Evolutionary conservation across 1,140 invertebrate genomes (phyloP).

Genomic region (Drosophila dunni): DNA sequence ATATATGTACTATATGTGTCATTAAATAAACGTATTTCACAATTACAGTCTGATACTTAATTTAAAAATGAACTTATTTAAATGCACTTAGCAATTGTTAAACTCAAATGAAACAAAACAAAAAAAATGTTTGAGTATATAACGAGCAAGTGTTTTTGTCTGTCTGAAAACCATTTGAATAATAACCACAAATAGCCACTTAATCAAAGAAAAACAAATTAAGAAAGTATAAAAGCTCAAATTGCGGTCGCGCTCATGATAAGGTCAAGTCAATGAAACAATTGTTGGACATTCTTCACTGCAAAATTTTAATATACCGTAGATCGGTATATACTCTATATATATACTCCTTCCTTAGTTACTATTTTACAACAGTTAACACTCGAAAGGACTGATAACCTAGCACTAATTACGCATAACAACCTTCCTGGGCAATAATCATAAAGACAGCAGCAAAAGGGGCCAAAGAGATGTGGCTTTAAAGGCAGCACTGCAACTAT

Average conservation of each 20-base stretch:
- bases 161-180: slow-evolving; percentile 23
- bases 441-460: slow-evolving; percentile 47
- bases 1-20: not conserved
- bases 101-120: not conserved
- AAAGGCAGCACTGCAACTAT: slow-evolving; percentile 22
- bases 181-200: slow-evolving; percentile 14
- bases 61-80: slow-evolving; percentile 10
- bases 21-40: slow-evolving; percentile 15
- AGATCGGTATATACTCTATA: not conserved
- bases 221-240: slow-evolving; percentile 18
- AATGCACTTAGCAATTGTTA: slow-evolving; percentile 29
- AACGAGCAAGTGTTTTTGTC: slow-evolving; percentile 18
- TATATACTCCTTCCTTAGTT: not conserved
- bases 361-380: slow-evolving; percentile 8
- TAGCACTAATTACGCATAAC: slow-evolving; percentile 53
- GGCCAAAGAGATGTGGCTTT: slow-evolving; percentile 19
- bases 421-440: slow-evolving; percentile 57
- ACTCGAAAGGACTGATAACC: slow-evolving; percentile 21
- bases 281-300: slow-evolving; percentile 14
- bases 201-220: slow-evolving; percentile 33
- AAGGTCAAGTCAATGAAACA: slow-evolving; percentile 38
- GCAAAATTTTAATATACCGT: not conserved
- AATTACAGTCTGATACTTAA: not conserved
- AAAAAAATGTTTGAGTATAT: not conserved
- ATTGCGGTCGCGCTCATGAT: slow-evolving; percentile 15